Evolutionary conservation across 2,113 vertebrate genomes (phyloP), one percentile per base, ranked within the genome.

Genomic region (Antechinus flavipes): DNA sequence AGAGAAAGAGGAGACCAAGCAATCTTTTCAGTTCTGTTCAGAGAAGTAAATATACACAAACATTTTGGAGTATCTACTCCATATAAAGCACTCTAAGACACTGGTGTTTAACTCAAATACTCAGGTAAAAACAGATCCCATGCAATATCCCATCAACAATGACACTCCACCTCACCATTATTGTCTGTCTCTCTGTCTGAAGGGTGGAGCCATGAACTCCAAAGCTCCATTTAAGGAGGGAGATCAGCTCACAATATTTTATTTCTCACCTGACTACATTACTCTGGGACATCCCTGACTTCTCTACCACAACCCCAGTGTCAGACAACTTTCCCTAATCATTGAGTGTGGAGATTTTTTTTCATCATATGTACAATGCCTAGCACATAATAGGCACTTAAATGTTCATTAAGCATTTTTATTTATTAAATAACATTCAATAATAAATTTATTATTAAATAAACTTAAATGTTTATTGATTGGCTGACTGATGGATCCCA

Each of bases 1-100:
- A 96, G 55, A 97, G 91, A 95, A 55, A 84, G 68, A 0, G 84
- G 94, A 89, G 50, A 91, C 25, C 50, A 92, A 91, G 47, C 30
- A 76, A 76, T 84, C 35, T 90, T 93, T 76, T 92, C 22, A 54
- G 54, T 91, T 93, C 90, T 94, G n/a, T n/a, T 42, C 16, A 84
- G 19, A 76, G 35, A n/a, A n/a, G 35, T 16, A 7, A 19, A 76
- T 76, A n/a, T n/a, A 76, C 12, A 76, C 58, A 68, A 35, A 58
- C 27, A 61, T 61, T 61, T 30, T 30, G 27, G 58, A 30, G 10
- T 30, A 12, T 61, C 30, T 76, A 16, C n/a, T 42, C 19, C 68
- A 84, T 42, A 19, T 42, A n/a, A 84, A n/a, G 68, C 19, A 22
- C 19, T 84, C 16, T 84, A 23, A 42, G n/a, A 6, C 68, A 22